Evolutionary conservation across 2,797 vertebrate species (phyloP), one percentile per base, ranked within the genome.

Genomic region (Huso huso): DNA sequence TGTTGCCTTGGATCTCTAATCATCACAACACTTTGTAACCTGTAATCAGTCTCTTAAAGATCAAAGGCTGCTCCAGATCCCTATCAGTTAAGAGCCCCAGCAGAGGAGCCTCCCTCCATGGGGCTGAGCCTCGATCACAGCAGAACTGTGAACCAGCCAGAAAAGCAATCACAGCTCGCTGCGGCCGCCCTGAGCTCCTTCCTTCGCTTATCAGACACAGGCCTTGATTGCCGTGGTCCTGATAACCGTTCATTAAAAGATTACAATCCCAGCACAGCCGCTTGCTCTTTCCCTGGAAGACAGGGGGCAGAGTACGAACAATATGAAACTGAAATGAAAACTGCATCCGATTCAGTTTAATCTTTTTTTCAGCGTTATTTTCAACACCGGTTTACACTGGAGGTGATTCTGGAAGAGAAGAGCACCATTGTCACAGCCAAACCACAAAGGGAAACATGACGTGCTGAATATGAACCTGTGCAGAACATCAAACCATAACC

Each of bases 21-120:
- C 88, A 85, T 87, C 86, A 85, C 81, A 87, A 86, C 83, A 81
- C 86, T 81, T 81, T 80, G 83, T 89, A 83, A 83, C 79, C 76
- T 78, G 79, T 82, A 74, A 89, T 87, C 88, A 83, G 83, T 70
- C 82, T 66, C 69, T 79, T 50, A 8, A 71, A 86, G 80, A 90
- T 91, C 89, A 91, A 91, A 91, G 87, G 80, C 73, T 75, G 75
- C 71, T 0, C 67, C 75, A 82, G 83, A 85, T 86, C 77, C 81
- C 86, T 88, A 90, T 92, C 89, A 83, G 82, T 78, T 80, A 81
- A 83, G 87, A 84, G 81, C 83, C 82, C 84, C 83, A 55, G 9
- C 52, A 55, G 52, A 55, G 52, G 52, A 55, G 2, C 68, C 66
- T 82, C 85, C 70, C 75, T 48, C 78, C 77, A 68, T 75, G 72